A percentile compares a stretch with the other conserved stretches of the same genome.
Evolutionary conservation across 2,888 invertebrate species (phyloP).

Genomic region (Cephus pygmeus): DNA sequence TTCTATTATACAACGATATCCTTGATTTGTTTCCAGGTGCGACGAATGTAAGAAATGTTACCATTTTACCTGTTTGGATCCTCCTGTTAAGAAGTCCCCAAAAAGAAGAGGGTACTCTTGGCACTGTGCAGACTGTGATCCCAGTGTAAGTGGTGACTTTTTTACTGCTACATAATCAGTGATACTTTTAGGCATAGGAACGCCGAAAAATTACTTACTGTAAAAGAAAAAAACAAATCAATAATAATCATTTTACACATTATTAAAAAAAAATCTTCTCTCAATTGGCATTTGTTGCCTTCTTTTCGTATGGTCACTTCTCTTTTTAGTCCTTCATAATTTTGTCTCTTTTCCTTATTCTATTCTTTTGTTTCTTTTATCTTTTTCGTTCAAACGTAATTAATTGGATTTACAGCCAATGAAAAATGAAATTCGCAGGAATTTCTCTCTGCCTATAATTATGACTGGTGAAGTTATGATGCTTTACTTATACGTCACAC

Average conservation of each 20-base stretch:
- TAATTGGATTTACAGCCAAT: background rate
- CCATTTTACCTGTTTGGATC: conserved; percentile 93
- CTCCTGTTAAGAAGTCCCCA: conserved; percentile 93
- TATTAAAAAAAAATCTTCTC: conserved; percentile 17
- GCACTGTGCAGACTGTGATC: conserved; percentile 96
- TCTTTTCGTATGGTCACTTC: conserved; percentile 11
- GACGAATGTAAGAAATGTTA: conserved; percentile 91
- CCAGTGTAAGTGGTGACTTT: conserved; percentile 74
- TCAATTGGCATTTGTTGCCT: conserved; percentile 12
- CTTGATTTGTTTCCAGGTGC: conserved; percentile 72
- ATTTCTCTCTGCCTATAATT: background rate
- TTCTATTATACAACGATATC: conserved; percentile 7
- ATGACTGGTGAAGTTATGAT: background rate
- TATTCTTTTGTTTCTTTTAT: background rate
- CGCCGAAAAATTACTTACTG: conserved; percentile 12
- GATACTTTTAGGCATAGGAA: conserved; percentile 21
- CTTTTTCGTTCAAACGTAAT: background rate
- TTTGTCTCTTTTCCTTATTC: conserved; percentile 9
- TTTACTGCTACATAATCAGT: conserved; percentile 23
- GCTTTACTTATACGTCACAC: background rate
- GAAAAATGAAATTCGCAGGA: background rate
- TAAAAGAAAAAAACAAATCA: conserved; percentile 12
- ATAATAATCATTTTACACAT: conserved; percentile 24
- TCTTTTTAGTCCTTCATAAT: conserved; percentile 5
- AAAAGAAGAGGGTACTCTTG: conserved; percentile 94